A percentile compares a stretch with the other conserved stretches of the same genome.
These are phyloP conservation scores for Rhinolophus sinicus DNA, from an alignment of 2,113 vertebrate genomes.

Conservation along the genomic window DNA sequence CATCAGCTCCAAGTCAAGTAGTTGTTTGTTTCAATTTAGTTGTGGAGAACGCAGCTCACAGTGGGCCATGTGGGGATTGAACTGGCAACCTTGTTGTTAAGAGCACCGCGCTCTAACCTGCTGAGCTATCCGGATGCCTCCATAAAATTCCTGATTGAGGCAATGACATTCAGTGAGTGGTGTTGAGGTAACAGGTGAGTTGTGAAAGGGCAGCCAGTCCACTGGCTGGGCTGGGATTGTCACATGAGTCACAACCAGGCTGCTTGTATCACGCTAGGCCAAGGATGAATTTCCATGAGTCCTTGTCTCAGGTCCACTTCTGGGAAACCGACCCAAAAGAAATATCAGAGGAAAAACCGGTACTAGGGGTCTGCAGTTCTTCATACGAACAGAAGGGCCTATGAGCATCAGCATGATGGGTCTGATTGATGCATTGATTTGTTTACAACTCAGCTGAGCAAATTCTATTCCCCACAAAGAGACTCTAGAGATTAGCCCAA, in stretches of 20 bases:
- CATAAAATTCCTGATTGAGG: too few relatives aligned
- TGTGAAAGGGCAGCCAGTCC: neutral
- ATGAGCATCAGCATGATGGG: accelerated
- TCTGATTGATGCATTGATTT: too few relatives aligned
- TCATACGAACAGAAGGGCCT: neutral
- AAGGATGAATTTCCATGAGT: neutral
- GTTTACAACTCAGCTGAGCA: neutral
- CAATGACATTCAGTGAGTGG: accelerated
- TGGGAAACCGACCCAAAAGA: neutral
- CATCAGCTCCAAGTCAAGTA: too few relatives aligned
- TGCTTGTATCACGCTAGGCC: too few relatives aligned
- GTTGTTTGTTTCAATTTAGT: too few relatives aligned
- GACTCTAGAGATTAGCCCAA: neutral
- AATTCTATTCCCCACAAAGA: neutral
- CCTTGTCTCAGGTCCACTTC: too few relatives aligned
- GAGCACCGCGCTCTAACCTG: too few relatives aligned
- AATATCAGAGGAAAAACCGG: neutral
- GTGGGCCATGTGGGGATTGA: too few relatives aligned
- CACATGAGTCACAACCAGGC: accelerated
- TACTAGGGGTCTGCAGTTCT: accelerated
- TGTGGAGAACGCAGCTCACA: too few relatives aligned
- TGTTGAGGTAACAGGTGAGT: neutral
- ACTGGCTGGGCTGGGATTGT: accelerated
- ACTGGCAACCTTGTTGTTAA: too few relatives aligned
- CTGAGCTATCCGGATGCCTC: too few relatives aligned